Evolutionary conservation across 2,113 vertebrate species (phyloP).

Genomic region (Phaetusa simplex): DNA sequence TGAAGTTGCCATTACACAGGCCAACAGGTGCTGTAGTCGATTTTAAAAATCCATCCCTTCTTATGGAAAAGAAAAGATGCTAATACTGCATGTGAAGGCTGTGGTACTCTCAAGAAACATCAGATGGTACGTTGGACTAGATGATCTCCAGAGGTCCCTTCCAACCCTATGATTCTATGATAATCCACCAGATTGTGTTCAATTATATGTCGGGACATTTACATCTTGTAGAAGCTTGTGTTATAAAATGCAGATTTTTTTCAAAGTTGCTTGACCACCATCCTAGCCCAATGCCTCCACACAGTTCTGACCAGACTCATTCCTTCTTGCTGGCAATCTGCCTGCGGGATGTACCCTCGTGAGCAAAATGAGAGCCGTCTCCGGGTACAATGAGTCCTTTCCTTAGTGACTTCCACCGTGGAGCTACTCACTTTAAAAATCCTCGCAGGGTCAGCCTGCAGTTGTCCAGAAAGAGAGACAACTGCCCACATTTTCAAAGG

Average conservation of each 20-base stretch:
- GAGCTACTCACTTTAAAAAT: not conserved
- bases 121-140: not conserved
- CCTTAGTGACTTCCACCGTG: not conserved
- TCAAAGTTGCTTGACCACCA: not conserved
- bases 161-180: not conserved
- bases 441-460: not conserved
- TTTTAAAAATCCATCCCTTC: not conserved
- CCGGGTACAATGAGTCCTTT: not conserved
- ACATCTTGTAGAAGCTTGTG: not conserved
- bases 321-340: not conserved
- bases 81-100: not conserved
- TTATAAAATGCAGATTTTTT: not conserved
- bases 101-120: not conserved
- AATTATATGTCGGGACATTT: not conserved
- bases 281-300: not conserved
- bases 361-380: not conserved
- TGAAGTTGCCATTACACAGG: not conserved
- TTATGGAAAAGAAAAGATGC: not conserved
- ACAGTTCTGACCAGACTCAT: not conserved
- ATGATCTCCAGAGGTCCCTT: no score
- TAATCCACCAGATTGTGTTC: not conserved
- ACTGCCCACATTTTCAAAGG: not conserved
- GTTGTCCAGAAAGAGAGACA: not conserved
- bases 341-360: not conserved
- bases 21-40: not conserved